Evolutionary conservation across 2,113 vertebrate genomes (phyloP).

Genomic region (Athene noctua): DNA sequence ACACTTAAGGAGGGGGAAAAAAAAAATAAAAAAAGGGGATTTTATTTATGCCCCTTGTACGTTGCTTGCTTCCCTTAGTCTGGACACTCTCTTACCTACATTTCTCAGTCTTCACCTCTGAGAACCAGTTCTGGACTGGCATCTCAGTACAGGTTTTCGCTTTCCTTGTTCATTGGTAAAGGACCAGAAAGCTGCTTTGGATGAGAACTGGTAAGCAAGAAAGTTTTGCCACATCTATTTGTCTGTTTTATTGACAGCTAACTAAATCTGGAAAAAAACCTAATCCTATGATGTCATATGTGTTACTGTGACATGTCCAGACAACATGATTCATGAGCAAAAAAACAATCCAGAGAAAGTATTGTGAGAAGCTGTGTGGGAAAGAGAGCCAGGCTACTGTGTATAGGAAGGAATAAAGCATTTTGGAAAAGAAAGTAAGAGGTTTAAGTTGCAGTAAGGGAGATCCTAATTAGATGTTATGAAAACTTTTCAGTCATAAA

Average conservation of each 20-base stretch:
- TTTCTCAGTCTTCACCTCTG: not conserved
- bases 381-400: not conserved
- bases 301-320: not conserved
- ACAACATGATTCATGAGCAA: not conserved
- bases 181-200: not conserved
- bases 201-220: not conserved
- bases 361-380: not conserved
- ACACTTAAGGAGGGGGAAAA: not conserved
- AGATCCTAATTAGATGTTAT: not conserved
- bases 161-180: not conserved
- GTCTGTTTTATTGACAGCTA: not conserved
- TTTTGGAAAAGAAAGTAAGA: not conserved
- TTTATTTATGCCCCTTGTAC: not conserved
- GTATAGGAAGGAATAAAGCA: not conserved
- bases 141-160: not conserved
- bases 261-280: not conserved
- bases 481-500: not conserved
- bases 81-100: not conserved
- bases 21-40: not conserved
- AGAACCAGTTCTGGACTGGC: not conserved
- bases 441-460: not conserved
- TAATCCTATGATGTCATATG: not conserved
- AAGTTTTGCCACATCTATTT: not conserved
- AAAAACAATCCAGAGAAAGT: not conserved
- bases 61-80: not conserved